Evolutionary conservation across 2,888 invertebrate genomes (phyloP), one percentile per base, ranked within the genome.

Genomic region (Microdon myrmicae): DNA sequence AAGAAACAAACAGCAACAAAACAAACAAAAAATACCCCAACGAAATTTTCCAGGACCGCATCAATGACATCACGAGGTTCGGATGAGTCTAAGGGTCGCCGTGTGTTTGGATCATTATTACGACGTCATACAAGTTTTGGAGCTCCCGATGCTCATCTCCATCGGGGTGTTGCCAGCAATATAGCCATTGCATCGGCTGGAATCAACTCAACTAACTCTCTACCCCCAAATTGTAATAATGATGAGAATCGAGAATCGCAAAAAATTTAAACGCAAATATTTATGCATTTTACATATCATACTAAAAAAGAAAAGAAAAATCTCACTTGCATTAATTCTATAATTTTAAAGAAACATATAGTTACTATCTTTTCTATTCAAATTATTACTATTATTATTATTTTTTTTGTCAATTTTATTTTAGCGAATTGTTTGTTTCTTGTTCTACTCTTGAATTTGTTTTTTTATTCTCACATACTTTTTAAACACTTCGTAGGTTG

Each of bases 61-160:
- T 72, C 73, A 58, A 60, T 73, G 68, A 70, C 73, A 70, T 73
- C 73, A 66, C 44, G 73, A 69, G 68, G 70, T 54, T 72, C 72
- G 20, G 73, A 73, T 67, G 73, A 72, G 67, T 71, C 72, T 51
- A 72, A 72, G 68, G 66, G 71, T 67, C 71, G 73, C 37, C 72
- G 72, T 47, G 72, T 68, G 20, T 72, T 73, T 69, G 73, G 73
- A 68, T 73, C 73, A 55, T 67, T 73, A 55, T 69, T 73, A 43
- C 68, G 73, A 48, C 72, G 73, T 59, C 73, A 73, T 61, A 73
- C 72, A 54, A 71, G 71, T 61, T 73, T 73, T 67, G 72, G 72
- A 54, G 73, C 71, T 5, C 72, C 73, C 14, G 72, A 72, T 68
- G 55, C 60, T 43, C 68, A 69, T 51, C 67, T 69, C 25, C 68